Conservation (phyloP, 1,140 invertebrate genomes). For the Microplitis demolitor region DNA sequence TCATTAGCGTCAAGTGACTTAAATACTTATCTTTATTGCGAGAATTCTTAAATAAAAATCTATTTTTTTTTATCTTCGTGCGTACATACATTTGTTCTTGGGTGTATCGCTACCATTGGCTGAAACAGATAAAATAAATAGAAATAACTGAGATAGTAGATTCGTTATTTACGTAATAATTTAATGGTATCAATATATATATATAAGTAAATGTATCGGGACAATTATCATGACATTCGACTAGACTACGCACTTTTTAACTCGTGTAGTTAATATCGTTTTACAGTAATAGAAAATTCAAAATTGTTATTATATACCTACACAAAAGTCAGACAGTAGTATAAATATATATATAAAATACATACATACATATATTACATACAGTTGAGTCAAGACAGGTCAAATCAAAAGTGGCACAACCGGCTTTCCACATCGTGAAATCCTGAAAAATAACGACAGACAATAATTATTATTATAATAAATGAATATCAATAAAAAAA, state of each 20-base stretch:
- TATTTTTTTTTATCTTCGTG: too few relatives aligned
- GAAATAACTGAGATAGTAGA: neutral
- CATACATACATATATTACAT: neutral
- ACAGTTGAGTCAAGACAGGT: conserved; percentile 20
- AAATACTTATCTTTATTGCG: neutral
- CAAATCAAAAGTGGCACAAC: conserved; percentile 24
- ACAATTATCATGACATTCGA: neutral
- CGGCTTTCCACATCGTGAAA: conserved; percentile 12
- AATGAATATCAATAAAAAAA: neutral
- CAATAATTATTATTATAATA: neutral
- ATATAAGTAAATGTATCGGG: neutral
- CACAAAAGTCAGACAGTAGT: neutral
- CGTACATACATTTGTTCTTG: too few relatives aligned
- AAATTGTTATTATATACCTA: too few relatives aligned
- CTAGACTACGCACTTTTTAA: neutral
- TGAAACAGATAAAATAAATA: neutral
- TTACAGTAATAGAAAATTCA: too few relatives aligned
- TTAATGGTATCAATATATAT: neutral
- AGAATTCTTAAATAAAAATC: too few relatives aligned
- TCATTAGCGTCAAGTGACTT: conserved; percentile 11
- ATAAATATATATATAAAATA: neutral
- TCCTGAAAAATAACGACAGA: neutral
- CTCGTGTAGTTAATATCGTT: too few relatives aligned
- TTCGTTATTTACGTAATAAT: conserved; percentile 9
- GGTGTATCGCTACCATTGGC: too few relatives aligned